Evolutionary conservation across 2,113 vertebrate genomes (phyloP).

Genomic region (Paraplagusia blochii): DNA sequence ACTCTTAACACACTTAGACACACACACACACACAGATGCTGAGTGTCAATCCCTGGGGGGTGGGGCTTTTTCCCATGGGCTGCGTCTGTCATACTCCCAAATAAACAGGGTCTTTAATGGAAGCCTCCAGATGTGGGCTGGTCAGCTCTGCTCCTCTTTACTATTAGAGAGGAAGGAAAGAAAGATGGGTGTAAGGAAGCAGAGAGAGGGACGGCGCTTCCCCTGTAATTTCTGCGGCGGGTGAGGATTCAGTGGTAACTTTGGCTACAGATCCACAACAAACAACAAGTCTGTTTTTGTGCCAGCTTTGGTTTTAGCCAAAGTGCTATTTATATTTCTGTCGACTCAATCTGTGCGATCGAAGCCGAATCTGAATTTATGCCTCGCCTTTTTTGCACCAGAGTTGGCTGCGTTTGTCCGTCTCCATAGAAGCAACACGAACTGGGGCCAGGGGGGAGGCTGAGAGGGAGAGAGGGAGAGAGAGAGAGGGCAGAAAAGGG

Average conservation of each 20-base stretch:
- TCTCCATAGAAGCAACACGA: conserved; percentile 18
- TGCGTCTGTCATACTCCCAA: conserved; percentile 57
- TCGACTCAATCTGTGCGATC: conserved; percentile 3
- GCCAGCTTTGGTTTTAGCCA: conserved; percentile 34
- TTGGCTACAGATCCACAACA: conserved; percentile 61
- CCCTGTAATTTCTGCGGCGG: conserved; percentile 65
- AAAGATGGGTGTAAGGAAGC: conserved; percentile 48
- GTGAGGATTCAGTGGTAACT: conserved; percentile 46
- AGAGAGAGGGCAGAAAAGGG: conserved; percentile 14
- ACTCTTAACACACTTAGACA: conserved; percentile 23
- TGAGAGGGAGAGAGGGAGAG: too few relatives aligned
- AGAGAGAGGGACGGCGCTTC: conserved; percentile 32
- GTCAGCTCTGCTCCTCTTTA: conserved; percentile 64
- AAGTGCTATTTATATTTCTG: conserved; percentile 43
- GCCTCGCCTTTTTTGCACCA: conserved; percentile 11
- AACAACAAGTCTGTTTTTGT: conserved; percentile 37
- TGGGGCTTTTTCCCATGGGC: conserved; percentile 67
- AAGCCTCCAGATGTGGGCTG: conserved; percentile 74
- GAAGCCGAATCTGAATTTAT: conserved; percentile 3
- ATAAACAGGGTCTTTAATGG: conserved; percentile 73
- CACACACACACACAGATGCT: conserved; percentile 28
- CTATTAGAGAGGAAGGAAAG: conserved; percentile 70
- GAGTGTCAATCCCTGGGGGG: conserved; percentile 42
- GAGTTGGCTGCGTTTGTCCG: conserved; percentile 19
- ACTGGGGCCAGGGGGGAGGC: too few relatives aligned